Evolutionary conservation across 2,888 invertebrate species (phyloP).

Genomic region (Stenotaenia linearis): DNA sequence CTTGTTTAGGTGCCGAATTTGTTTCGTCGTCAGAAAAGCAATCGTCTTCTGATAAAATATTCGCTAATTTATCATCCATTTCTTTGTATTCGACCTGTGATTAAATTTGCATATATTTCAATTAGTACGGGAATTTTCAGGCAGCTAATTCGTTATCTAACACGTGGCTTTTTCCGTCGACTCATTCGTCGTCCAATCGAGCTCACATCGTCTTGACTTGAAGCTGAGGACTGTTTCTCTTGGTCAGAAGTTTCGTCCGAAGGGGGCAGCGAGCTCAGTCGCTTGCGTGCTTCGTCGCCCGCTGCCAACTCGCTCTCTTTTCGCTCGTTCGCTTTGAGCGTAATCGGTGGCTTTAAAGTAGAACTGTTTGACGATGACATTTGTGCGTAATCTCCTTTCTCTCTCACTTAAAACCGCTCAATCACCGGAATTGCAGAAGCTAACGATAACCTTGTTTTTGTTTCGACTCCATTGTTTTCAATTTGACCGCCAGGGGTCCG

Average conservation of each 20-base stretch:
- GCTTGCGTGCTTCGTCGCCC: conserved; percentile 22
- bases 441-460: background rate
- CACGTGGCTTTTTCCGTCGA: conserved; percentile 36
- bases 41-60: conserved; percentile 46
- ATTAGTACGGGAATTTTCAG: background rate
- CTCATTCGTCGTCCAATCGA: conserved; percentile 35
- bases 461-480: conserved; percentile 8
- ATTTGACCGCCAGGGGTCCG: background rate
- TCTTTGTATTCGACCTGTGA: conserved; percentile 47
- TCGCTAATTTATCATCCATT: conserved; percentile 45
- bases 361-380: conserved; percentile 33
- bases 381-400: conserved; percentile 6
- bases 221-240: conserved; percentile 21
- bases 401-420: background rate
- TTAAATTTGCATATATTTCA: background rate
- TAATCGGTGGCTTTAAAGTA: conserved; percentile 27
- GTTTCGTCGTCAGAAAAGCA: conserved; percentile 42
- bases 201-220: conserved; percentile 28
- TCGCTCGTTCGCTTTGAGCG: conserved; percentile 29
- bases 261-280: background rate
- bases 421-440: background rate
- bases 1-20: background rate
- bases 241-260: conserved; percentile 18
- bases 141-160: conserved; percentile 6
- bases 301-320: conserved; percentile 29